These are phyloP conservation scores for Dasysyrphus albostriatus DNA, from an alignment of 2,888 invertebrate species.

Conservation along the genomic window DNA sequence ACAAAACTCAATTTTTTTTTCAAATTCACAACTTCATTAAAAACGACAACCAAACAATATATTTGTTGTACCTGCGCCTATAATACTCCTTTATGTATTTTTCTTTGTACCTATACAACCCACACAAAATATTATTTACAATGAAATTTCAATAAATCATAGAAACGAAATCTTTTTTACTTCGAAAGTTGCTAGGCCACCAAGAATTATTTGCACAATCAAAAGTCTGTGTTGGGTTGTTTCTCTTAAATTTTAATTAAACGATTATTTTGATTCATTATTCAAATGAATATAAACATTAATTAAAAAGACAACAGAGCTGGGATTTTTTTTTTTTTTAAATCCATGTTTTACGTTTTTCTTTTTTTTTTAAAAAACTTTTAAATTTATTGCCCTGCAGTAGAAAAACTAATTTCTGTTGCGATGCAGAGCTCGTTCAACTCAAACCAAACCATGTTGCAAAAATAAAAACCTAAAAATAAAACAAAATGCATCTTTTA, in stretches of 20 bases:
- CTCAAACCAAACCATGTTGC: slow-evolving; percentile 30
- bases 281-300: slow-evolving; percentile 53
- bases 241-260: slow-evolving; percentile 56
- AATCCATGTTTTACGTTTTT: slow-evolving; percentile 9
- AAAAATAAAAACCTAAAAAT: slow-evolving; percentile 40
- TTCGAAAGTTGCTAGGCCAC: too few relatives aligned
- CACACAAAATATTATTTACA: slow-evolving; percentile 17
- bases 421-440: slow-evolving; percentile 33
- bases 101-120: not conserved
- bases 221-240: not conserved
- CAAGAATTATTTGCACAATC: slow-evolving; percentile 19
- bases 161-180: slow-evolving; percentile 12
- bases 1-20: not conserved
- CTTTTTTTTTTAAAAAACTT: slow-evolving; percentile 29
- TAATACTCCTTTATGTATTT: too few relatives aligned
- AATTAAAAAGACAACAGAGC: slow-evolving; percentile 51
- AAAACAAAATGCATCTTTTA: slow-evolving; percentile 8
- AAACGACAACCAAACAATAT: not conserved
- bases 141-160: slow-evolving; percentile 36
- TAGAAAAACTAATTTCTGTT: slow-evolving; percentile 43
- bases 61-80: not conserved
- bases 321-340: not conserved
- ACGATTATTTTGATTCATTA: slow-evolving; percentile 54
- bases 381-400: slow-evolving; percentile 44
- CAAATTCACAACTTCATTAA: not conserved